These are phyloP conservation scores for Picathartes gymnocephalus DNA, from an alignment of 2,113 vertebrate species.

Conservation along the genomic window DNA sequence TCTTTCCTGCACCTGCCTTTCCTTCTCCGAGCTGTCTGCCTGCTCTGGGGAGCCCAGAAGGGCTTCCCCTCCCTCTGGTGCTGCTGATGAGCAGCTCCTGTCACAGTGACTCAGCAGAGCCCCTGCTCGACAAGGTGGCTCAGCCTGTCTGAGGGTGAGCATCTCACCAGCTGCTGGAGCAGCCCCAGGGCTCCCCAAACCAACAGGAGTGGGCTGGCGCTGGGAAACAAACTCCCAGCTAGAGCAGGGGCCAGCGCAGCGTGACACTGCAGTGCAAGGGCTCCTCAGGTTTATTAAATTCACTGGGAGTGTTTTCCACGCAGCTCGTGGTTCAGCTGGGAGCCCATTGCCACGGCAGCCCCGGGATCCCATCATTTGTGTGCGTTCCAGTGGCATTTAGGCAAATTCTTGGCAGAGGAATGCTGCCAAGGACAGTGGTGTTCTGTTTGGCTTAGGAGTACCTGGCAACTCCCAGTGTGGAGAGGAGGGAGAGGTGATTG, in stretches of 20 bases:
- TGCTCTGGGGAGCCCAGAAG: not conserved
- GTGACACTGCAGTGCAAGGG: not conserved
- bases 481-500: not conserved
- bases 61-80: conserved; percentile 1
- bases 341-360: not conserved
- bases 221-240: not conserved
- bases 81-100: conserved; percentile 41
- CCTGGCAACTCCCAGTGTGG: not conserved
- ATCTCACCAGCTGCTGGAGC: not conserved
- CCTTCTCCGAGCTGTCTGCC: not conserved
- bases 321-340: not conserved
- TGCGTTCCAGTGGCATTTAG: not conserved
- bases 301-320: not conserved
- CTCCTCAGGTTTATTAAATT: not conserved
- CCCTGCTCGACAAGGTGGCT: not conserved
- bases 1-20: not conserved
- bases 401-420: not conserved
- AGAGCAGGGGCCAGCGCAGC: not conserved
- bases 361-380: rapidly evolving
- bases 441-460: not conserved
- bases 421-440: not conserved
- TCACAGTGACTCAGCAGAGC: conserved; percentile 43
- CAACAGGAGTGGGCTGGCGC: not conserved
- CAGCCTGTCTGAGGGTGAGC: not conserved
- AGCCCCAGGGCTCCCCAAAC: not conserved